Conservation (phyloP, 2,888 invertebrate species). For the Ceraclea dissimilis region DNA sequence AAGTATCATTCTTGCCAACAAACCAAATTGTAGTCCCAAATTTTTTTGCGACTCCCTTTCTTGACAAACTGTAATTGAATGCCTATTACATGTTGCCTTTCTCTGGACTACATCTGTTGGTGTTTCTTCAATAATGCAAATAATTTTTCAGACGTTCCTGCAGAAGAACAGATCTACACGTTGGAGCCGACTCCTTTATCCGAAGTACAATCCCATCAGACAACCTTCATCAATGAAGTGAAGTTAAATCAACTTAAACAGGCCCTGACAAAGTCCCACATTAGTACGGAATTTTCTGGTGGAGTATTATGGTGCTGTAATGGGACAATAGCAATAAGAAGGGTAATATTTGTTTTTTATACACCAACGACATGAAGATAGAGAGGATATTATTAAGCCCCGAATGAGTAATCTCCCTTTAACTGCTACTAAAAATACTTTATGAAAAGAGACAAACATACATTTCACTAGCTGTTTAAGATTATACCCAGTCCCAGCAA, state of each 20-base stretch:
- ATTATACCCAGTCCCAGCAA: too few relatives aligned
- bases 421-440: too few relatives aligned
- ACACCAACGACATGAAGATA: background rate
- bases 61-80: too few relatives aligned
- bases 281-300: conserved; percentile 79
- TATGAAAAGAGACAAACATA: too few relatives aligned
- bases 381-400: background rate
- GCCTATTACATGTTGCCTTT: too few relatives aligned
- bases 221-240: conserved; percentile 87
- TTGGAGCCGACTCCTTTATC: conserved; percentile 55
- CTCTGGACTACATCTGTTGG: too few relatives aligned
- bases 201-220: conserved; percentile 61
- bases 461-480: too few relatives aligned
- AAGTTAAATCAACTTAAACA: conserved; percentile 88
- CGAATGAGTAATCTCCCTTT: too few relatives aligned
- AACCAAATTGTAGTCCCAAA: too few relatives aligned
- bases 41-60: too few relatives aligned
- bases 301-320: conserved; percentile 93
- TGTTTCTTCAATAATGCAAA: too few relatives aligned
- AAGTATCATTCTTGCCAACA: too few relatives aligned
- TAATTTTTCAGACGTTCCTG: conserved; percentile 36
- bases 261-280: conserved; percentile 64
- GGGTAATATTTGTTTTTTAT: conserved; percentile 45
- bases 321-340: conserved; percentile 79
- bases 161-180: conserved; percentile 56